phyloP scores from a whole-genome alignment of 1,140 invertebrate genomes.

The Homalodisca vitripennis region DNA sequence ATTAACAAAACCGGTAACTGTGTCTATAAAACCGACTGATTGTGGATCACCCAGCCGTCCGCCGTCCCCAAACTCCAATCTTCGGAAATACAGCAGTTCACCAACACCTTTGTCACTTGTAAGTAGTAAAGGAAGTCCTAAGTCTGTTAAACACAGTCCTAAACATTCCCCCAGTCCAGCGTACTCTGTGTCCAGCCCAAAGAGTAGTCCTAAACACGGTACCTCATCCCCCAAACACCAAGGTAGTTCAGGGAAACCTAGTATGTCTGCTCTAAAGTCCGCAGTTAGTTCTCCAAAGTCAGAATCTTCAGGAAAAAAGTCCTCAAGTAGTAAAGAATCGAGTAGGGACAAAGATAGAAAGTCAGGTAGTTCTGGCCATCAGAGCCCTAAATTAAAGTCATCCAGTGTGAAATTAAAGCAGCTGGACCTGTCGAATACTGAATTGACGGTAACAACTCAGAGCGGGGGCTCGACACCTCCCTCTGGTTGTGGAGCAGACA shows the following conservation, averaged over 20 bases:
- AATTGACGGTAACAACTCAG: constrained; percentile 22
- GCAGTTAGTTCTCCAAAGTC: constrained; percentile 63
- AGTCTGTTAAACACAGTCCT: constrained; percentile 62
- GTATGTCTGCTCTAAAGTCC: constrained; percentile 83
- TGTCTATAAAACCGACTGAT: constrained; percentile 71
- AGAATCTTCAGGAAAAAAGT: constrained; percentile 38
- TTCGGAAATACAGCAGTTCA: constrained; percentile 62
- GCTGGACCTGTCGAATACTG: constrained; percentile 54
- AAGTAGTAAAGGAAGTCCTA: constrained; percentile 59
- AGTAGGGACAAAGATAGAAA: constrained; percentile 63
- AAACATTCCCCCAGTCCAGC: constrained; percentile 62
- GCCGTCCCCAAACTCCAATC: constrained; percentile 63
- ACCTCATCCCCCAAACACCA: constrained; percentile 74
- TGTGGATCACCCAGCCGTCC: constrained; percentile 56
- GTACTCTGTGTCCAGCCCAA: constrained; percentile 39
- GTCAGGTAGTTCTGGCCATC: constrained; percentile 52
- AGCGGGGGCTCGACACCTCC: constrained; percentile 33
- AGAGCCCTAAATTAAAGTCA: constrained; percentile 66
- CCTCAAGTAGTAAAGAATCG: constrained; percentile 15
- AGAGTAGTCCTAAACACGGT: constrained; percentile 66
- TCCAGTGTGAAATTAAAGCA: constrained; percentile 66
- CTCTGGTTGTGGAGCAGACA: constrained; percentile 21
- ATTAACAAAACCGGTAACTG: constrained; percentile 68
- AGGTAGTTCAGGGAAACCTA: constrained; percentile 76
- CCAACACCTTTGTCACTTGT: constrained; percentile 49